Evolutionary conservation across 2,113 vertebrate species (phyloP), one percentile per base, ranked within the genome.

Genomic region (Vimba vimba): DNA sequence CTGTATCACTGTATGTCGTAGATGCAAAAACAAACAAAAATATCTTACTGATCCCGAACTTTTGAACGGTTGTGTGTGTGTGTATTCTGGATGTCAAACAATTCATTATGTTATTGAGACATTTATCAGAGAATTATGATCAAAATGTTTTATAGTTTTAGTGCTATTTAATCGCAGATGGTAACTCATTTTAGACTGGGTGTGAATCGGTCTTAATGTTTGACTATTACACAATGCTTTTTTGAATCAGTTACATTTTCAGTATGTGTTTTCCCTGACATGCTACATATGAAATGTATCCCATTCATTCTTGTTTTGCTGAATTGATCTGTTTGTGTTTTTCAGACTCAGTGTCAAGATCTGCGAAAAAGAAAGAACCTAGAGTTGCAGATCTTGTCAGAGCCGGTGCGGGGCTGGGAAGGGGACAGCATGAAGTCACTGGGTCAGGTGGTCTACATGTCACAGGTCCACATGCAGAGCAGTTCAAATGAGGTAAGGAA

Each of bases 371-470:
- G 97, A 74, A 99, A 98, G 85, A 97, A 98, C 79, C 94, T 99
- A 25, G 98, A 99, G 86, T 92, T 99, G 69, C 98, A 99, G 94
- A 98, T 99, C 88, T 94, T 99, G 88, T 99, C 97, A 0, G 98
- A 99, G 85, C 95, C 97, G 6, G 97, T 99, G 89, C 95, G 97
- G 17, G 95, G 95, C 81, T 99, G 97, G 98, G 98, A 99, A 91
- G 98, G 98, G 79, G 98, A 99, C 69, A 94, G 94, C 90, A 98
- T 99, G 86, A 98, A 97, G 93, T 96, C 96, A 2, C 93, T 99
- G 92, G 98, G 98, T 78, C 96, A 91, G 0, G 95, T 98, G 74
- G 90, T 95, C 52, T 99, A 97, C 91, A 98, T 97, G 96, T 98
- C 97, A 64, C 97, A 97, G 93, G 97, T 97, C 84, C 95, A 98